Conservation (phyloP, 2,113 vertebrate species). For the Lepus europaeus region DNA sequence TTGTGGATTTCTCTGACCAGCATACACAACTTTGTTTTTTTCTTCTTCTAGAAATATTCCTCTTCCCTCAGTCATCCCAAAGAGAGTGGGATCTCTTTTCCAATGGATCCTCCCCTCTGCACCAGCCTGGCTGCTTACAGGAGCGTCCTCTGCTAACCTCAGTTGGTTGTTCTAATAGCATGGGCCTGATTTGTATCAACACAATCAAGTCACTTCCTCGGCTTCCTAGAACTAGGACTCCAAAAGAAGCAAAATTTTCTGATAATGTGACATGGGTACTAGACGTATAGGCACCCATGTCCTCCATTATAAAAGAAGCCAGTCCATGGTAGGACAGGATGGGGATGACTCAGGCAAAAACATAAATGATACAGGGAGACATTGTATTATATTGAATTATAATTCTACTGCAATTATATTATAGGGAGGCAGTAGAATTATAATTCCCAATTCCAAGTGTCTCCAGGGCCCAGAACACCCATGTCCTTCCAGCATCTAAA, state of each 20-base stretch:
- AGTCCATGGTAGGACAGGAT: not conserved
- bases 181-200: not conserved
- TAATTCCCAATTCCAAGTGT: not conserved
- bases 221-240: not conserved
- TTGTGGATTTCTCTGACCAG: constrained; percentile 38
- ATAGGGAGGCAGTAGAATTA: not conserved
- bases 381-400: not conserved
- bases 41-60: not conserved
- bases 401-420: too few relatives aligned
- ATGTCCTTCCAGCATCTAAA: not conserved
- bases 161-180: not conserved
- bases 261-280: not conserved
- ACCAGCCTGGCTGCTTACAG: not conserved
- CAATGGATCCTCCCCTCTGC: not conserved
- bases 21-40: not conserved
- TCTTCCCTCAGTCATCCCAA: not conserved
- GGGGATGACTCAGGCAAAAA: not conserved
- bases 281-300: not conserved
- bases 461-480: not conserved
- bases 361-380: not conserved
- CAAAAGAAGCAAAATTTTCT: not conserved
- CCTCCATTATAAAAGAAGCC: not conserved
- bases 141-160: not conserved
- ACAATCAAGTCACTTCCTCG: not conserved
- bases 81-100: not conserved